These are phyloP conservation scores for Linepithema humile DNA, from an alignment of 1,140 invertebrate genomes.

Conservation along the genomic window DNA sequence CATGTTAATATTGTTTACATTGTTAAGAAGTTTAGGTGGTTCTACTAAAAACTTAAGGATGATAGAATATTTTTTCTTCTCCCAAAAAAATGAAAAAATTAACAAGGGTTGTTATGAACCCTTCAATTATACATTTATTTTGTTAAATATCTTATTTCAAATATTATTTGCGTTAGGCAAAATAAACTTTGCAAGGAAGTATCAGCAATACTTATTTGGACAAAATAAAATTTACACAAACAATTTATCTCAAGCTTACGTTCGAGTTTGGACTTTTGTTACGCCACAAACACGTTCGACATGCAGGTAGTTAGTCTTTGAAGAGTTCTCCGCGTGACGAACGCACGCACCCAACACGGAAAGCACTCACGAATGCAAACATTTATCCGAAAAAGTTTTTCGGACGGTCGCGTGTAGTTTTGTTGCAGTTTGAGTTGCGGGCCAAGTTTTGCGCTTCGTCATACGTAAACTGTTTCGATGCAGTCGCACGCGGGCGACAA, in stretches of 20 bases:
- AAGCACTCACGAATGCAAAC: conserved; percentile 9
- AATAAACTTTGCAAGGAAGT: not conserved
- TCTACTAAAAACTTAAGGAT: no score
- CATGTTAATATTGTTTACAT: not conserved
- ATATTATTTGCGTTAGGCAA: not conserved
- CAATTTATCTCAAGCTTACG: not conserved
- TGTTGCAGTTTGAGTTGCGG: not conserved
- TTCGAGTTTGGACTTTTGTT: conserved; percentile 21
- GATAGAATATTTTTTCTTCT: no score
- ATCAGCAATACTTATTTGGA: not conserved
- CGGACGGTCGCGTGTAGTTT: not conserved
- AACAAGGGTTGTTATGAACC: no score
- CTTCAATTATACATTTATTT: not conserved
- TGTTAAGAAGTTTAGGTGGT: no score
- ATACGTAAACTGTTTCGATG: conserved; percentile 13
- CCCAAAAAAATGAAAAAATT: no score
- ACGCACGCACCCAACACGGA: not conserved
- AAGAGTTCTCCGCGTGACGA: conserved; percentile 14
- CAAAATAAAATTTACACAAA: conserved; percentile 21
- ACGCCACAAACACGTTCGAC: not conserved
- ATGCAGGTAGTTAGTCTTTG: conserved; percentile 15
- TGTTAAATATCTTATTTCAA: not conserved
- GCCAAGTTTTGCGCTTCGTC: conserved; percentile 23
- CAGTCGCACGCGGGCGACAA: conserved; percentile 3
- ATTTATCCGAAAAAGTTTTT: conserved; percentile 17